Evolutionary conservation across 2,113 vertebrate genomes (phyloP).

Genomic region (Cyphomyrus discorhynchus): DNA sequence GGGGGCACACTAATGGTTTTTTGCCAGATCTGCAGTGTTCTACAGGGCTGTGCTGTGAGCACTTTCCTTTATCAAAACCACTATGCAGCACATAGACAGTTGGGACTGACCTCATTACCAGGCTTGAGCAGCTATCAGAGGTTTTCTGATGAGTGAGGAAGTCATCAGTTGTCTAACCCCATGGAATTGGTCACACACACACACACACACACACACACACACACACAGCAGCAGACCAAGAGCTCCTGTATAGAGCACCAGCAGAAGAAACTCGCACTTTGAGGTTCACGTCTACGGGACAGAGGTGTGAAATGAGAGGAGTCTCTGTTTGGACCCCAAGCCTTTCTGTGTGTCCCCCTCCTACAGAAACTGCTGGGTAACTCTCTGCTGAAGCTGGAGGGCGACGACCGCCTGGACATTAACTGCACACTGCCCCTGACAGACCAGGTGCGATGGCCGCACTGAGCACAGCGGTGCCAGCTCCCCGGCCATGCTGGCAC

Average conservation of each 20-base stretch:
- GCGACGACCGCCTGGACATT: conserved; percentile 94
- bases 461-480: too few relatives aligned
- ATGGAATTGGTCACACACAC: neutral
- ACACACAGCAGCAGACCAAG: neutral
- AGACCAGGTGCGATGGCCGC: conserved; percentile 74
- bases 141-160: neutral
- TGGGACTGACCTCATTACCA: neutral
- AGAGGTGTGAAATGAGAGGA: neutral
- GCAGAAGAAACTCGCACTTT: neutral
- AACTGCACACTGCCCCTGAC: conserved; percentile 97
- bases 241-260: too few relatives aligned
- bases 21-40: neutral
- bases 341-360: neutral
- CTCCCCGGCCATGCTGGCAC: too few relatives aligned
- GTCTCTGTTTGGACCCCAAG: neutral
- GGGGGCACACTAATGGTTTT: neutral
- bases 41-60: neutral
- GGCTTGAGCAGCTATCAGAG: neutral
- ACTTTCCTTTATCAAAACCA: neutral
- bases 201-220: neutral
- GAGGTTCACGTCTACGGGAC: neutral
- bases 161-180: neutral
- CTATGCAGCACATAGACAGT: neutral
- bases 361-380: conserved; percentile 90
- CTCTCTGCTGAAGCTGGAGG: conserved; percentile 92